These are phyloP conservation scores for Sicus ferrugineus DNA, from an alignment of 2,888 invertebrate species.

Conservation along the genomic window DNA sequence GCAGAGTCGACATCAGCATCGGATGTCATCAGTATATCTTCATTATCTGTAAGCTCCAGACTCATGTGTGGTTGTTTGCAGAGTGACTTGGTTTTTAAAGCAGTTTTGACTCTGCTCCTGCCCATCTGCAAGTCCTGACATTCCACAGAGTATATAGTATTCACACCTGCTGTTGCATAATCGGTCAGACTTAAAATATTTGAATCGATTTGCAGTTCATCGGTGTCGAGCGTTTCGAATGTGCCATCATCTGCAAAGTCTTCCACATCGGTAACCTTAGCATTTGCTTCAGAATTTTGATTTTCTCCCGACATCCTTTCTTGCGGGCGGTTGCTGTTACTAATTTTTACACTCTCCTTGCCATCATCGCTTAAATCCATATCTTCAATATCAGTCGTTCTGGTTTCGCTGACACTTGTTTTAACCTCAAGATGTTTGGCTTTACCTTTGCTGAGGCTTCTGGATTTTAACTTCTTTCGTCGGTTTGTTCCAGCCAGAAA, in stretches of 20 bases:
- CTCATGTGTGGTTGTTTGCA: slow-evolving; percentile 32
- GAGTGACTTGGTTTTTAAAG: slow-evolving; percentile 25
- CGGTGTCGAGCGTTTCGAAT: slow-evolving; percentile 48
- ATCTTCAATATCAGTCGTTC: slow-evolving; percentile 64
- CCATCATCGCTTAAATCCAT: slow-evolving; percentile 62
- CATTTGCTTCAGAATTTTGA: slow-evolving; percentile 40
- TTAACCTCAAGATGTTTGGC: slow-evolving; percentile 52
- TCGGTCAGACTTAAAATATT: slow-evolving; percentile 41
- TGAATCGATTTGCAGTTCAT: slow-evolving; percentile 38
- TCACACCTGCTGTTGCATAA: slow-evolving; percentile 42
- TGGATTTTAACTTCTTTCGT: slow-evolving; percentile 59
- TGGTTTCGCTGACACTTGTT: slow-evolving; percentile 44
- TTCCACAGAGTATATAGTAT: slow-evolving; percentile 39
- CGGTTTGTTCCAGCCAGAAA: slow-evolving; percentile 56
- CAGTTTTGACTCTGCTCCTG: slow-evolving; percentile 39
- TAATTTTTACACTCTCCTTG: slow-evolving; percentile 32
- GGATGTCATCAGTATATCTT: slow-evolving; percentile 65
- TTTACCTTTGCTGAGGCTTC: slow-evolving; percentile 55
- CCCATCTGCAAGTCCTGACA: slow-evolving; percentile 34
- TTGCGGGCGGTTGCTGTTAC: slow-evolving; percentile 33
- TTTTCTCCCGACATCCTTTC: not conserved
- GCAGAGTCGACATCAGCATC: slow-evolving; percentile 58
- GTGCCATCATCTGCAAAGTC: slow-evolving; percentile 63
- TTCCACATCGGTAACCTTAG: slow-evolving; percentile 63
- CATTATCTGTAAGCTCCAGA: slow-evolving; percentile 63